These are phyloP conservation scores for Zoroaster sp. DNA, from an alignment of 53 echinoderm and acorn worm genomes.

Conservation along the genomic window DNA sequence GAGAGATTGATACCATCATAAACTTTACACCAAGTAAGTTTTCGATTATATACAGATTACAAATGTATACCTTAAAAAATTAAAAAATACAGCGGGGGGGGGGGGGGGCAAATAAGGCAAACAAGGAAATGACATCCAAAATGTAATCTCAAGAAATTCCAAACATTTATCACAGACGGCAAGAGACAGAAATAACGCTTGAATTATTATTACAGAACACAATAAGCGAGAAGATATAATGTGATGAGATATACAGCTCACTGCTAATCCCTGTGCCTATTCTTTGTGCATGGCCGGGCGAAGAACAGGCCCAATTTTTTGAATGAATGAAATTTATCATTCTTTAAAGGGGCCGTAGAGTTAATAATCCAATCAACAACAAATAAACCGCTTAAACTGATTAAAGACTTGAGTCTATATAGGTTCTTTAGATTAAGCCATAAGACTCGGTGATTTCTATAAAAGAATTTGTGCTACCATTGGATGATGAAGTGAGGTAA, in stretches of 20 bases:
- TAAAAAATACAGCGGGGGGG: too few species aligned
- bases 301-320: background rate
- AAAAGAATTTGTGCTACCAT: too few species aligned
- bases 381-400: background rate
- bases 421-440: too few species aligned
- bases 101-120: too few species aligned
- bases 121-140: too few species aligned
- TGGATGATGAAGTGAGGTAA: too few species aligned
- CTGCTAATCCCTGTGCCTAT: background rate
- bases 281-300: background rate
- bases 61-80: too few species aligned
- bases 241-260: background rate
- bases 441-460: background rate
- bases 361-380: background rate
- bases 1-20: too few species aligned
- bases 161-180: background rate
- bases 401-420: too few species aligned
- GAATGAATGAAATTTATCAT: background rate
- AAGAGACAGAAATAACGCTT: background rate
- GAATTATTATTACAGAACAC: background rate
- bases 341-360: background rate
- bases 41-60: too few species aligned
- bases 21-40: too few species aligned
- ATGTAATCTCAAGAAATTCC: background rate
- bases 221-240: background rate